Evolutionary conservation across 2,797 vertebrate genomes (phyloP), one percentile per base, ranked within the genome.

Genomic region (Fundulus diaphanus): DNA sequence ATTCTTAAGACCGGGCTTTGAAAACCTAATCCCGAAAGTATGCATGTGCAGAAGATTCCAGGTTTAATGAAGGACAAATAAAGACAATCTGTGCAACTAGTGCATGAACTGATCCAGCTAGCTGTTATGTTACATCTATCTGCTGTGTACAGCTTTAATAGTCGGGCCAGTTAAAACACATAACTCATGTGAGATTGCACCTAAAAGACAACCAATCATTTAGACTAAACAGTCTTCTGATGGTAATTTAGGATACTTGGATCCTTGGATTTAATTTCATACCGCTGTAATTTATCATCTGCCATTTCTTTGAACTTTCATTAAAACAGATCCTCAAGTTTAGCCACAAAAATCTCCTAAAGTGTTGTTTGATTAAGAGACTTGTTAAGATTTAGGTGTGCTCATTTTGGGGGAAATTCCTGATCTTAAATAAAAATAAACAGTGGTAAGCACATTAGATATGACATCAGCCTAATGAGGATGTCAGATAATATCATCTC

Each of bases 401-500:
- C 16, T 49, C 52, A 78, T 27, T 56, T 80, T 72, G 33, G 68
- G 59, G 74, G 52, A 61, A 57, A 82, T 40, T 73, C 29, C 73
- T 74, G 65, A 70, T 27, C 68, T 80, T 80, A 76, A 74, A 79
- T 81, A 87, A 66, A 31, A 46, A 67, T 6, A 63, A 48, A 27
- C 72, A 57, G 71, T 18, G 70, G 46, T 18, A 74, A 57, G 73
- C 49, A 65, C 63, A 70, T 33, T 51, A 29, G 33, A 67, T 67
- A 63, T 68, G 67, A 81, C 75, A 79, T 31, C 3, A 59, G 54
- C 31, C n/a, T 33, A 71, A 78, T 63, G 33, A 74, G 44, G 3
- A 74, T 16, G 49, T 37, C 37, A 13, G 35, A 77, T 69, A 74
- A 82, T 70, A 65, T 12, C 61, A n/a, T n/a, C n/a, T n/a, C n/a